Conservation (phyloP, 1,140 invertebrate genomes). For the Heliconius himera region DNA sequence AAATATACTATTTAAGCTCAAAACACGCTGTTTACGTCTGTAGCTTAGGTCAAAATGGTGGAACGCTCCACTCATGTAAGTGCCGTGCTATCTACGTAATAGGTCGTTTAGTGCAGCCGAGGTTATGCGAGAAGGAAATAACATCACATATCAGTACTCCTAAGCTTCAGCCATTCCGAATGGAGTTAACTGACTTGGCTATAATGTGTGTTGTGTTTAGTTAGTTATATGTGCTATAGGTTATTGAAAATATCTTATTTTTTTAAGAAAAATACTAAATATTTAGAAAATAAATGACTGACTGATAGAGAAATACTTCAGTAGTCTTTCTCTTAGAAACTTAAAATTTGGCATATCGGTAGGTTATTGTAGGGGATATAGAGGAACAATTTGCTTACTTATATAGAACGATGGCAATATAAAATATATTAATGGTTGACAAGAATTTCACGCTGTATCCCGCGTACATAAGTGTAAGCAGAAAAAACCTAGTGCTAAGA, state of each 20-base stretch:
- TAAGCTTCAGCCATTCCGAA: not conserved
- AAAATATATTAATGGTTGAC: too few relatives aligned
- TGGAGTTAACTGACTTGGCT: not conserved
- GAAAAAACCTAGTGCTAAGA: too few relatives aligned
- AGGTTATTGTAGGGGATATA: too few relatives aligned
- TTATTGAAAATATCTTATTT: not conserved
- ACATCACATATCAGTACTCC: constrained; percentile 7
- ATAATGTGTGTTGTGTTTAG: not conserved
- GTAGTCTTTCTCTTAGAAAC: too few relatives aligned
- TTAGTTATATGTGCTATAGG: not conserved
- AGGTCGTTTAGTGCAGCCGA: constrained; percentile 11
- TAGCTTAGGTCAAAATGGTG: constrained; percentile 3
- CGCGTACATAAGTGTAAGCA: too few relatives aligned
- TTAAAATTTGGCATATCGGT: too few relatives aligned
- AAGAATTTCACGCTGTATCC: too few relatives aligned
- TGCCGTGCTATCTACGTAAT: constrained; percentile 6
- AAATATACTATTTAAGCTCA: not conserved
- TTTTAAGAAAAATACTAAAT: not conserved
- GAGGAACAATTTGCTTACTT: too few relatives aligned
- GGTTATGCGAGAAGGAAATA: constrained; percentile 8
- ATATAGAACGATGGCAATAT: too few relatives aligned
- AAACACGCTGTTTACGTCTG: not conserved
- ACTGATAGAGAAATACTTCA: too few relatives aligned
- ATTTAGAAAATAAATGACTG: too few relatives aligned
- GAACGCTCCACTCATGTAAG: constrained; percentile 2